These are phyloP conservation scores for Alviniconcha marisindica DNA, from an alignment of 1,140 invertebrate genomes.

Conservation along the genomic window DNA sequence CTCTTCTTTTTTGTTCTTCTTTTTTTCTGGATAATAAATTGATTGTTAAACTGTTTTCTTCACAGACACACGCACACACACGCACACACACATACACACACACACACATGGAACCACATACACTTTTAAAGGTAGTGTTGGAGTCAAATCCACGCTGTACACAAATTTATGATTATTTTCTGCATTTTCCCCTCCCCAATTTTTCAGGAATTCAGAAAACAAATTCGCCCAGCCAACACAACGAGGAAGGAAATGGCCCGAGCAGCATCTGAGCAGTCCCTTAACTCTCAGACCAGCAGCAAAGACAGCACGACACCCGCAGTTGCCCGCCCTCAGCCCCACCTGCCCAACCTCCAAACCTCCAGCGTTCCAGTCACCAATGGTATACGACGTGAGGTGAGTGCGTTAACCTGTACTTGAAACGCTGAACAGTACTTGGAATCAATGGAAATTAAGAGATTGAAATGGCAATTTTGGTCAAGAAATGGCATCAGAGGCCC, in stretches of 20 bases:
- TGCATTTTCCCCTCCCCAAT: too few species aligned
- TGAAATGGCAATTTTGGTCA: neutral
- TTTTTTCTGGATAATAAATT: too few species aligned
- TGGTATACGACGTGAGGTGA: slow-evolving; percentile 32
- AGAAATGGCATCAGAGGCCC: neutral
- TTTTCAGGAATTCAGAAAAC: slow-evolving; percentile 45
- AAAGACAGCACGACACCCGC: slow-evolving; percentile 25
- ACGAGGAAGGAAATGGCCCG: slow-evolving; percentile 61
- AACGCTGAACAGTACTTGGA: neutral
- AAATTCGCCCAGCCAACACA: slow-evolving; percentile 52
- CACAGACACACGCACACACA: too few species aligned
- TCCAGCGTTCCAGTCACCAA: slow-evolving; percentile 30
- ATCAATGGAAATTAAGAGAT: neutral
- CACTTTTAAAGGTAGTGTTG: too few species aligned
- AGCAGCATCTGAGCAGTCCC: slow-evolving; percentile 59
- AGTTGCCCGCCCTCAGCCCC: slow-evolving; percentile 12
- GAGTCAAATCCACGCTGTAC: too few species aligned
- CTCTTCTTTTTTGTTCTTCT: too few species aligned
- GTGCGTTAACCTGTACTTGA: slow-evolving; percentile 12
- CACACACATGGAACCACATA: too few species aligned
- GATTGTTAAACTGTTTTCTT: too few species aligned
- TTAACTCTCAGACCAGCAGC: slow-evolving; percentile 49
- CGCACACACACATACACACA: too few species aligned
- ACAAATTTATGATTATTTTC: too few species aligned
- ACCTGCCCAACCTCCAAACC: slow-evolving; percentile 19